Conservation (phyloP, 2,797 vertebrate genomes). For the Rallus crepitans region DNA sequence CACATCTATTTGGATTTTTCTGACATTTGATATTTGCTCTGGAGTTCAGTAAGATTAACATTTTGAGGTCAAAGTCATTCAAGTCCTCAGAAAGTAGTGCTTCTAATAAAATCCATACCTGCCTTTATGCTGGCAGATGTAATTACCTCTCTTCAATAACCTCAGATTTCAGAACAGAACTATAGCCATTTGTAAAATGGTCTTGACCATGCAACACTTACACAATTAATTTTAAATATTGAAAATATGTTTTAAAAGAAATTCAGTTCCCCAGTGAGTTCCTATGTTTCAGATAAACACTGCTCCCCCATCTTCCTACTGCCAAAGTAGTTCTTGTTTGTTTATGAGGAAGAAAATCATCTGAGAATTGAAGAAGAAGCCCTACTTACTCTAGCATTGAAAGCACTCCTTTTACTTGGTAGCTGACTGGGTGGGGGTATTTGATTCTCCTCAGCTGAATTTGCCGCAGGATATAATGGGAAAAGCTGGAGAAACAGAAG, state of each 20-base stretch:
- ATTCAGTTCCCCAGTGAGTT: not conserved
- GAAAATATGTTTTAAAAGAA: not conserved
- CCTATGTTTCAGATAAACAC: not conserved
- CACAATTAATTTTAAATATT: not conserved
- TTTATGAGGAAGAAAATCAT: not conserved
- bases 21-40: conserved; percentile 63
- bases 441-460: not conserved
- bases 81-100: conserved; percentile 41
- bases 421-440: not conserved
- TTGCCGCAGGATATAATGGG: not conserved
- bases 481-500: not conserved
- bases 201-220: not conserved
- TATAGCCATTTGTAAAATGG: not conserved
- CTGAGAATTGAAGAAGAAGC: not conserved
- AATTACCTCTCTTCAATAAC: conserved; percentile 3
- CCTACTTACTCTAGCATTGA: not conserved
- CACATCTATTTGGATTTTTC: conserved; percentile 53
- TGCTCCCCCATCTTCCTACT: not conserved
- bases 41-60: conserved; percentile 59
- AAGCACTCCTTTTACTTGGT: not conserved
- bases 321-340: not conserved
- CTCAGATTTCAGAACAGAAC: not conserved
- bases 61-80: conserved; percentile 49
- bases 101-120: conserved; percentile 31
- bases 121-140: conserved; percentile 19